Base-by-base conservation (phyloP, 2,797 vertebrate species). In the Myoxocephalus aenaeus region DNA sequence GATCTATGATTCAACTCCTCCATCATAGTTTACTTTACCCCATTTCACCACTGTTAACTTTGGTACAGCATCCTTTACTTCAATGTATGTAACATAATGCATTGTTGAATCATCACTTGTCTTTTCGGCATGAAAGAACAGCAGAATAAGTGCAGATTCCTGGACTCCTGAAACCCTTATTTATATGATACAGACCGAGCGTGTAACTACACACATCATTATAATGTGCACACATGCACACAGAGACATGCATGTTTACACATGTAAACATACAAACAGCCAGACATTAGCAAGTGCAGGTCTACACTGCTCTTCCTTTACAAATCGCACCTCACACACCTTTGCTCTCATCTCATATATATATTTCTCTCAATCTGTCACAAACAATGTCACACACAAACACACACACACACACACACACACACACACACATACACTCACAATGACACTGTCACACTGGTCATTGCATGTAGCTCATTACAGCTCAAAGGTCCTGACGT, bases 291-390 rank as follows among this genome's bases (percentile, higher is more conserved):
- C 64, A 65, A 58, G 36, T 40, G 56, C 34, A 61, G n/a, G 32
- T 29, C 62, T 25, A 75, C 62, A 68, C 17, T 38, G 38, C 73
- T 54, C 42, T 36, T 27, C 56, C 59, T 46, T 70, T 62, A 44
- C 56, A 74, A 22, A 82, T 74, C 65, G 73, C 71, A 79, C 50
- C 64, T 77, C 74, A 65, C 67, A 48, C 74, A 36, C 48, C 36
- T 80, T 71, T 10, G 1, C 50, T 66, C 53, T 59, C 58, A 68
- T 65, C 42, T 65, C 17, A 68, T 32, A 36, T 73, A 36, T 70
- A 62, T 74, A n/a, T 50, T 73, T 25, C 59, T 44, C 25, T 59
- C 18, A 68, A 70, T 72, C 58, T 79, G 73, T 81, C 76, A 81
- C 64, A 65, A 57, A 76, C 48, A 51, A 25, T 18, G 15, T 72